phyloP scores from a whole-genome alignment of 2,113 vertebrate species.

The Indicator indicator region DNA sequence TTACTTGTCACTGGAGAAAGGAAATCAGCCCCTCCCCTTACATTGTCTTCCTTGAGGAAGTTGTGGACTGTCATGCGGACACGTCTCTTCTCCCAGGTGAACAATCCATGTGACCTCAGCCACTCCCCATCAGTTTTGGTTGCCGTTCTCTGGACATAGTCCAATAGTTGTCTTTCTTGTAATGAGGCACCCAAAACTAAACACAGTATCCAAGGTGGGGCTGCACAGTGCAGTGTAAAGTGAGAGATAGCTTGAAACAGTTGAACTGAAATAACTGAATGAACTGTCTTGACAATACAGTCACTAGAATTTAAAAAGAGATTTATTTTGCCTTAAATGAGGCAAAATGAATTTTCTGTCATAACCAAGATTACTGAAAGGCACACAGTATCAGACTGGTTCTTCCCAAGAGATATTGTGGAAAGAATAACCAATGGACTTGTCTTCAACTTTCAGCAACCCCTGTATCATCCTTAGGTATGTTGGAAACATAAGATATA shows the following conservation, averaged over 20 bases:
- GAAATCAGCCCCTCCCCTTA: not conserved
- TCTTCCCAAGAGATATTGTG: not conserved
- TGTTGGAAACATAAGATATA: not conserved
- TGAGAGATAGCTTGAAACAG: not conserved
- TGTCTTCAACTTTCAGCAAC: not conserved
- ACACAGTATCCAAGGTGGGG: not conserved
- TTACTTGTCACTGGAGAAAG: not conserved
- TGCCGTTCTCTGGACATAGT: not conserved
- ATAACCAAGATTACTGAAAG: not conserved
- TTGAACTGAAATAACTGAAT: not conserved
- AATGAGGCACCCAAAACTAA: not conserved
- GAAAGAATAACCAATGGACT: not conserved
- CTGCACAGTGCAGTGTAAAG: not conserved
- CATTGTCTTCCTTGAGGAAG: not conserved
- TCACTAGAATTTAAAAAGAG: not conserved
- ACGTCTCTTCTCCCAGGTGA: not conserved
- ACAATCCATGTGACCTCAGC: not conserved
- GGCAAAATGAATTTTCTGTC: not conserved
- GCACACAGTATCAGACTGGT: not conserved
- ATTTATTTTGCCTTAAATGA: not conserved
- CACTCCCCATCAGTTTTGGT: rapidly evolving
- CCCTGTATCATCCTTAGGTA: not conserved
- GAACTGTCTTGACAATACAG: not conserved
- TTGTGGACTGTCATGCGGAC: not conserved
- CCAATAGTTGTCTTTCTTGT: not conserved